A percentile compares a stretch with the other conserved stretches of the same genome.
Conservation (phyloP, 23 tunicate genomes). For the Oikopleura dioica region DNA sequence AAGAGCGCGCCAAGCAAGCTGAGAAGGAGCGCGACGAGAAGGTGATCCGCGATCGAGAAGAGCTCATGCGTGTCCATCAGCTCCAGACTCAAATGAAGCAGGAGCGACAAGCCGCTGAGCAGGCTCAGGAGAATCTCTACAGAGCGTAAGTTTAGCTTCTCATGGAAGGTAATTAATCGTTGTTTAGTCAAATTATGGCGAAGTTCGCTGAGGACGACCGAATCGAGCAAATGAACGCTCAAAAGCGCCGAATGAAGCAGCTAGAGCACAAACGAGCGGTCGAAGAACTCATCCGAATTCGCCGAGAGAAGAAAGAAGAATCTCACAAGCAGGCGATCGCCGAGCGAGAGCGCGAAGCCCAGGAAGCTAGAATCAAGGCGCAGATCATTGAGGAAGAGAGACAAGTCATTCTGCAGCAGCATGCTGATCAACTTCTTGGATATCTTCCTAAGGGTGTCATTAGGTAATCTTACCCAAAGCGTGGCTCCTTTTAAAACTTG, state of each 20-base stretch:
- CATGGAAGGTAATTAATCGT: neutral
- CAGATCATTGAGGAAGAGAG: slow-evolving; percentile 79
- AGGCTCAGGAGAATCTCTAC: slow-evolving; percentile 62
- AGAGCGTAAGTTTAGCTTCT: neutral
- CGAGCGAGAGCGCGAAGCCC: neutral
- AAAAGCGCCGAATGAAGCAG: slow-evolving; percentile 91
- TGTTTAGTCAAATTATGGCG: slow-evolving; percentile 14
- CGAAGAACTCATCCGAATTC: slow-evolving; percentile 12
- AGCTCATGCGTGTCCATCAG: no score
- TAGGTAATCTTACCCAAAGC: no score
- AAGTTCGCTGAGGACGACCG: slow-evolving; percentile 97
- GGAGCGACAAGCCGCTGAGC: slow-evolving; percentile 31
- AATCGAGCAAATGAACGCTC: slow-evolving; percentile 86
- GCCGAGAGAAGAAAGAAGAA: slow-evolving; percentile 41
- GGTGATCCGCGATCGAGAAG: no score
- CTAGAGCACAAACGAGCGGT: slow-evolving; percentile 87
- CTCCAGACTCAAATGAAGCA: no score
- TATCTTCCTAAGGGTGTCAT: slow-evolving; percentile 46
- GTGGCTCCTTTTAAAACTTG: no score
- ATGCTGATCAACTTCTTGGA: slow-evolving; percentile 69
- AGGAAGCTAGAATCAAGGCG: neutral
- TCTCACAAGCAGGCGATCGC: slow-evolving; percentile 19
- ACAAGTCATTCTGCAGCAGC: slow-evolving; percentile 57
- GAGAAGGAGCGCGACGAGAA: no score
- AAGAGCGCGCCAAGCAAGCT: no score